Percentiles rank a stretch among this genome's conserved stretches.
Conservation (phyloP, 2,888 invertebrate species). For the Biston betularia region DNA sequence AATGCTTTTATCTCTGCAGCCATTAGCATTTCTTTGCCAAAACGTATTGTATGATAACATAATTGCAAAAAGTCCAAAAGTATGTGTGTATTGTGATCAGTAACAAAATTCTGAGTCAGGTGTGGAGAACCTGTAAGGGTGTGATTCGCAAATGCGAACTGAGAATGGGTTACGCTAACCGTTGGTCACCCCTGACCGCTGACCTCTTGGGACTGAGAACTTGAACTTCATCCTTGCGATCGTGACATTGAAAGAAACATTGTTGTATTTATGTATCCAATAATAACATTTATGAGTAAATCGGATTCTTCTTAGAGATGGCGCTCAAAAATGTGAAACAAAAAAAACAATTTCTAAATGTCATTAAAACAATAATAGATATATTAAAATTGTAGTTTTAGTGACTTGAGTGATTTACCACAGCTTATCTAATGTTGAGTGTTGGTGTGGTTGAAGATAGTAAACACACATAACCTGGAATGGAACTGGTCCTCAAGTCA, state of each 20-base stretch:
- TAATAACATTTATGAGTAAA: background rate
- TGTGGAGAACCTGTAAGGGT: slow-evolving; percentile 54
- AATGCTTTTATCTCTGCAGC: slow-evolving; percentile 50
- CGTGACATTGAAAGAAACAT: slow-evolving; percentile 60
- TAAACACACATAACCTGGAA: too few species aligned
- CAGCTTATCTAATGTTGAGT: too few species aligned
- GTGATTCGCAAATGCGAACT: slow-evolving; percentile 49
- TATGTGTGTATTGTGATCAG: slow-evolving; percentile 44
- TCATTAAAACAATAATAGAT: too few species aligned
- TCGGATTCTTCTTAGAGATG: background rate
- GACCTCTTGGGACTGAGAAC: slow-evolving; percentile 80
- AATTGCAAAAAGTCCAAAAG: slow-evolving; percentile 41
- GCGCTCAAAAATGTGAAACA: too few species aligned
- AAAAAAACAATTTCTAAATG: too few species aligned
- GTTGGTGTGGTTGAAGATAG: too few species aligned
- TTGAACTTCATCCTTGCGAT: slow-evolving; percentile 67
- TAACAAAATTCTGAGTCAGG: slow-evolving; percentile 56
- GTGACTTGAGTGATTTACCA: too few species aligned
- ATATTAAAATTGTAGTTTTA: too few species aligned
- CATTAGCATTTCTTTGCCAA: slow-evolving; percentile 46
- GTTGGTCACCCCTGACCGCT: slow-evolving; percentile 83
- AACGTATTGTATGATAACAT: slow-evolving; percentile 44
- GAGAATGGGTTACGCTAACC: slow-evolving; percentile 58
- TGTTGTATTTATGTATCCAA: slow-evolving; percentile 23
- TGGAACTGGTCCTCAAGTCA: too few species aligned